Conservation (phyloP, 2,113 vertebrate species). For the Hemicordylus capensis region DNA sequence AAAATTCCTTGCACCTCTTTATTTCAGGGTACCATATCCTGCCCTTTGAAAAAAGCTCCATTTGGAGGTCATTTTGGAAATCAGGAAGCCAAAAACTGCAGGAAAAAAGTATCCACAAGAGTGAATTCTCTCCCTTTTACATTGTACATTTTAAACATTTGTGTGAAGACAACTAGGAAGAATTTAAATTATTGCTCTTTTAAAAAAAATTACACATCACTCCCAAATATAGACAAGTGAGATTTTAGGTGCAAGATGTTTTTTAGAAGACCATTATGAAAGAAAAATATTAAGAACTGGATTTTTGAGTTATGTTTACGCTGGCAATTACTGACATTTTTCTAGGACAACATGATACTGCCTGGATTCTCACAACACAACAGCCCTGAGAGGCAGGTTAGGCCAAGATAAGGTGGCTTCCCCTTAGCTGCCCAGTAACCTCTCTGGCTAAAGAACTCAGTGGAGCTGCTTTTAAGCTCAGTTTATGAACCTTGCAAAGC, state of each 20-base stretch:
- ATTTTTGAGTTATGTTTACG: background rate
- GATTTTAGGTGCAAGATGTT: background rate
- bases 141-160: background rate
- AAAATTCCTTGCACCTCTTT: background rate
- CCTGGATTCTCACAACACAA: no score
- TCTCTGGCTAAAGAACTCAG: background rate
- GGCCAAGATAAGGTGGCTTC: background rate
- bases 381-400: background rate
- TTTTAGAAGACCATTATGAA: background rate
- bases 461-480: background rate
- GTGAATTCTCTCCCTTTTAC: background rate
- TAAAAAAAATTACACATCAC: background rate
- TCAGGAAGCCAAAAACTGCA: background rate
- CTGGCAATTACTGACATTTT: background rate
- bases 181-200: background rate
- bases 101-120: conserved; percentile 26
- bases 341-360: no score
- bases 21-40: conserved; percentile 4
- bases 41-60: background rate
- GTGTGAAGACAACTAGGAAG: background rate
- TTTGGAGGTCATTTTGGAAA: conserved; percentile 31
- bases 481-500: background rate
- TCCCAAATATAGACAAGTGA: no score
- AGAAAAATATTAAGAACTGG: background rate
- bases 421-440: background rate